Evolutionary conservation across 2,797 vertebrate genomes (phyloP).

Genomic region (Pantherophis vulpinus): DNA sequence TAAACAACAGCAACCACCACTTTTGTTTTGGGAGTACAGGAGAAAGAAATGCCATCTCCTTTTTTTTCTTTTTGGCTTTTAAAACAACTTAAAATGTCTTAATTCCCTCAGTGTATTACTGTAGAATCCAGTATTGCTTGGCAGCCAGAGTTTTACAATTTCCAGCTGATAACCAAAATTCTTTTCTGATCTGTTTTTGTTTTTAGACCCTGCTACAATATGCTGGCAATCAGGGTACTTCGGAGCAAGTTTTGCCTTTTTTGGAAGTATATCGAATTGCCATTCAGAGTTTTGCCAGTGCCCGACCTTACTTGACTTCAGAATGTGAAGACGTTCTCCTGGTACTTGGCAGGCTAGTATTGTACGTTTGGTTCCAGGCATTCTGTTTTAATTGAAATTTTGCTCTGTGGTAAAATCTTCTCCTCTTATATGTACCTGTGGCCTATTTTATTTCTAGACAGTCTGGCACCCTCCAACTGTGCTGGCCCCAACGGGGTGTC

Average conservation of each 20-base stretch:
- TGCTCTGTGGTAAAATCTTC: constrained; percentile 2
- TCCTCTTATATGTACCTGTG: neutral
- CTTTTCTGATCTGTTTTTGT: constrained; percentile 52
- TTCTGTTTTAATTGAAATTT: constrained; percentile 2
- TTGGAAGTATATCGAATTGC: constrained; percentile 95
- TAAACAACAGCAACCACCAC: neutral
- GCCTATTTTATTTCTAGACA: neutral
- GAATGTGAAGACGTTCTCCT: constrained; percentile 92
- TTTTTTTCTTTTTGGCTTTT: neutral
- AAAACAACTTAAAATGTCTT: neutral
- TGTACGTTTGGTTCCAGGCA: constrained; percentile 81
- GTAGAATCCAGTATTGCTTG: neutral
- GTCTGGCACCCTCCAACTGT: neutral
- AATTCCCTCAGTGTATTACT: neutral
- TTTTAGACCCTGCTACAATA: constrained; percentile 90
- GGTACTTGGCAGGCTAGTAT: constrained; percentile 91
- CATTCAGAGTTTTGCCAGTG: constrained; percentile 93
- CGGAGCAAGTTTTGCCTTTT: constrained; percentile 89
- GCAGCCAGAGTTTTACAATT: neutral
- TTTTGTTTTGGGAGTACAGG: neutral
- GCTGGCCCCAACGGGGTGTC: neutral
- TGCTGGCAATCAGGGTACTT: constrained; percentile 90
- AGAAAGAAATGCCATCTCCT: neutral
- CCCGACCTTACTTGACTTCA: constrained; percentile 90
- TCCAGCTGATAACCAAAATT: neutral